phyloP scores from a whole-genome alignment of 2,113 vertebrate species.

The Xiphorhynchus elegans region DNA sequence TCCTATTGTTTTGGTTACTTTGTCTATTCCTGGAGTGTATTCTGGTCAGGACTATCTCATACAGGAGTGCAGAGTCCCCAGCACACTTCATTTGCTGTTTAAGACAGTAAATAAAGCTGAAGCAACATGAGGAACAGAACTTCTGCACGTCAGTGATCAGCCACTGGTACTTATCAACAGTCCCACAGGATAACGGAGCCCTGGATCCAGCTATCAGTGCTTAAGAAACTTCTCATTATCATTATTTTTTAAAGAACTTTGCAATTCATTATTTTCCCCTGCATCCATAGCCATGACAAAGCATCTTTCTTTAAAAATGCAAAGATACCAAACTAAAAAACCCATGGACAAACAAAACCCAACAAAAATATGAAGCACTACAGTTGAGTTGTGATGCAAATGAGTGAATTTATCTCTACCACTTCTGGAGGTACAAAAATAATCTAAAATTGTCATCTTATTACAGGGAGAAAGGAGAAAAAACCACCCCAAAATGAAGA shows the following conservation, averaged over 20 bases:
- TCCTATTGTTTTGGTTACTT: not conserved
- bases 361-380: not conserved
- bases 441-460: not conserved
- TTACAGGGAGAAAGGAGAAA: not conserved
- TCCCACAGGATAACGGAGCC: not conserved
- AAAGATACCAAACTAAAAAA: not conserved
- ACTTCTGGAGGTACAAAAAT: not conserved
- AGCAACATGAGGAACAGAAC: not conserved
- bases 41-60: not conserved
- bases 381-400: not conserved
- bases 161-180: not conserved
- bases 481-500: not conserved
- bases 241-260: not conserved
- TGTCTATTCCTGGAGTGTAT: not conserved
- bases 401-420: not conserved
- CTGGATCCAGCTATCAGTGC: not conserved
- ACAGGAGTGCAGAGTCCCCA: not conserved
- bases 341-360: not conserved
- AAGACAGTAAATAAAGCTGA: not conserved
- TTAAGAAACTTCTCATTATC: not conserved
- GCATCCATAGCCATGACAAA: not conserved
- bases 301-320: not conserved
- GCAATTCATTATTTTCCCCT: not conserved
- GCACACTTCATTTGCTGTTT: not conserved
- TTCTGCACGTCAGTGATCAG: not conserved